phyloP scores from a whole-genome alignment of 64 coral and sea anemone species.

The Orbicella faveolata region DNA sequence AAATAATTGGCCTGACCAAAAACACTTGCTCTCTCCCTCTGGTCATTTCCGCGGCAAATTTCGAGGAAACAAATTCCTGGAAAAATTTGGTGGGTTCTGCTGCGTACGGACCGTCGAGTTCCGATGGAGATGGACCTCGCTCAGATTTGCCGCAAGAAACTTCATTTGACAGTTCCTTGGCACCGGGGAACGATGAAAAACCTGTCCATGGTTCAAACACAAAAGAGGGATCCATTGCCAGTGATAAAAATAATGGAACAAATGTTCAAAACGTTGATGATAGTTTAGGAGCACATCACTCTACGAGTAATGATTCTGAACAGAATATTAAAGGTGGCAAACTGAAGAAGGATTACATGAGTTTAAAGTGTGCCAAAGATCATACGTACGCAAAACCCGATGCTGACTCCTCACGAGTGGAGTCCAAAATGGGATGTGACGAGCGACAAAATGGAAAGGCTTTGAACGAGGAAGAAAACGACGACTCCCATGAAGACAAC shows the following conservation, averaged over 20 bases:
- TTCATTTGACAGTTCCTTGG: neutral
- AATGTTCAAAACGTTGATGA: neutral
- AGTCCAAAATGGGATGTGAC: no score
- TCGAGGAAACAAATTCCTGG: neutral
- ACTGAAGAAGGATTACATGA: slow-evolving; percentile 1
- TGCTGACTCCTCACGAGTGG: neutral
- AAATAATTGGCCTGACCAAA: neutral
- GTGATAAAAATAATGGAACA: no score
- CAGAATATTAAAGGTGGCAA: neutral
- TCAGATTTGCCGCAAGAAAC: neutral
- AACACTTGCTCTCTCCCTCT: neutral
- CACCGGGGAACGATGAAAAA: neutral
- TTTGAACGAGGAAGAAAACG: no score
- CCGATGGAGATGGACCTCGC: neutral
- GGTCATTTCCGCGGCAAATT: neutral
- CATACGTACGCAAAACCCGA: neutral
- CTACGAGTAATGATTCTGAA: neutral
- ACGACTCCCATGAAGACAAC: neutral
- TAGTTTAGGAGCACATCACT: neutral
- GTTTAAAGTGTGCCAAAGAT: neutral
- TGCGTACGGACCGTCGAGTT: neutral
- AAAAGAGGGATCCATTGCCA: neutral
- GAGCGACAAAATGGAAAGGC: neutral
- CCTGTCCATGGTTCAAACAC: neutral
- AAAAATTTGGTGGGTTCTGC: neutral